These are phyloP conservation scores for Uromys caudimaculatus DNA, from an alignment of 2,797 vertebrate genomes.

Conservation along the genomic window DNA sequence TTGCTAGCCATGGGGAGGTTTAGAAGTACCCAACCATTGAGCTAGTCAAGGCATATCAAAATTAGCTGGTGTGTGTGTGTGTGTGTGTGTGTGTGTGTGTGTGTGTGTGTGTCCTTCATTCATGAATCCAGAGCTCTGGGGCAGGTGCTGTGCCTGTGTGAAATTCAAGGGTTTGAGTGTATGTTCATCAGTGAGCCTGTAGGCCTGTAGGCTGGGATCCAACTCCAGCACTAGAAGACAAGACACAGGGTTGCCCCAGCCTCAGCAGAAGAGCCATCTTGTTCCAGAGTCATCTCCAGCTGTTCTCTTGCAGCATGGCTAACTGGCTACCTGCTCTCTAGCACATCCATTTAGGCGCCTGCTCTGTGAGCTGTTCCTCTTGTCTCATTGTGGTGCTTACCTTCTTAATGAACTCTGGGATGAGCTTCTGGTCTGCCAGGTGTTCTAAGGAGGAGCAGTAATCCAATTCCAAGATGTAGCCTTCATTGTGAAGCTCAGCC, in stretches of 20 bases:
- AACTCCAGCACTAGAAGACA: background rate
- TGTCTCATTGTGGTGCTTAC: constrained; percentile 85
- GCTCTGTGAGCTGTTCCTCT: background rate
- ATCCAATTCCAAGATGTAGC: constrained; percentile 93
- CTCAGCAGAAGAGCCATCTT: background rate
- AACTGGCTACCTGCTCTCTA: background rate
- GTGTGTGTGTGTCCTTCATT: too few relatives aligned
- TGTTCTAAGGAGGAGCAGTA: constrained; percentile 92
- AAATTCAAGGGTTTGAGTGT: background rate
- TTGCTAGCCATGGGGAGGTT: too few relatives aligned
- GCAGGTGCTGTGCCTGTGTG: too few relatives aligned
- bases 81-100: too few relatives aligned
- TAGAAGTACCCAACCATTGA: too few relatives aligned
- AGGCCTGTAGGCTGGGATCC: background rate
- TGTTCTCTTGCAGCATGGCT: too few relatives aligned
- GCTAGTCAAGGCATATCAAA: too few relatives aligned
- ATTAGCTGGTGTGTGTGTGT: too few relatives aligned
- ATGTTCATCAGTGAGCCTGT: too few relatives aligned
- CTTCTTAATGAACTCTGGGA: constrained; percentile 97
- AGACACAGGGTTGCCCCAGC: background rate
- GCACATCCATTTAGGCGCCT: background rate
- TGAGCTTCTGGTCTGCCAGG: constrained; percentile 92
- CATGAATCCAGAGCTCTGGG: too few relatives aligned
- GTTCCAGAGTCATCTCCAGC: background rate
- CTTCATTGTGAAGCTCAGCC: constrained; percentile 88